phyloP scores from a whole-genome alignment of 1,140 invertebrate genomes.

The Temnothorax longispinosus region DNA sequence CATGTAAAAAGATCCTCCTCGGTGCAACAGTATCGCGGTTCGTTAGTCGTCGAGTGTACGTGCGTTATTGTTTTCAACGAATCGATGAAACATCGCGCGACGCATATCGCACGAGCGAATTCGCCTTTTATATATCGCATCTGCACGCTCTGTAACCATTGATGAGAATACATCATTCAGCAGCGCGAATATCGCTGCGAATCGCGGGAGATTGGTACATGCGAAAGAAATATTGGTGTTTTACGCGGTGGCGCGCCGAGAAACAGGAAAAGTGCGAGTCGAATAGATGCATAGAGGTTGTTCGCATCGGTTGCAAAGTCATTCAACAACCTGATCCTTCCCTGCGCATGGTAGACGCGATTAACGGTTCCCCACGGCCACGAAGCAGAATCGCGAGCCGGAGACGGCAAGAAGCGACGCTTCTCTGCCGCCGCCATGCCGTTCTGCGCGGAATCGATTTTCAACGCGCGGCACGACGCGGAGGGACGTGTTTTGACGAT shows the following conservation, averaged over 20 bases:
- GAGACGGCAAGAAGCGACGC: slow-evolving; percentile 39
- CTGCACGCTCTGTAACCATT: not conserved
- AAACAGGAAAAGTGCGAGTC: not conserved
- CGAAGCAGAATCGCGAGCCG: slow-evolving; percentile 25
- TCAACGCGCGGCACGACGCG: slow-evolving; percentile 49
- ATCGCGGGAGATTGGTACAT: not conserved
- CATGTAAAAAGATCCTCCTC: not conserved
- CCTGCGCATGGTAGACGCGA: not conserved
- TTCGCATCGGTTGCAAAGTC: slow-evolving; percentile 11
- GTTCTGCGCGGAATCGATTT: slow-evolving; percentile 52
- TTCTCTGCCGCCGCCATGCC: slow-evolving; percentile 7
- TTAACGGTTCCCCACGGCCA: slow-evolving; percentile 34
- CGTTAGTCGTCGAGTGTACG: not conserved
- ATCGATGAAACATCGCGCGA: slow-evolving; percentile 13
- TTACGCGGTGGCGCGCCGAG: not conserved
- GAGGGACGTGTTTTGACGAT: slow-evolving; percentile 42
- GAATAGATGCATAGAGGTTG: slow-evolving; percentile 20
- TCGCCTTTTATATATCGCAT: slow-evolving; percentile 15
- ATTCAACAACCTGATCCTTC: slow-evolving; percentile 15
- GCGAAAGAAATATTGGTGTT: slow-evolving; percentile 16
- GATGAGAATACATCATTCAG: slow-evolving; percentile 21
- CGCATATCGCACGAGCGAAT: slow-evolving; percentile 14
- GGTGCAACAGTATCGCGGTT: not conserved
- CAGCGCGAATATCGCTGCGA: slow-evolving; percentile 14
- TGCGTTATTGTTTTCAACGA: slow-evolving; percentile 18